A percentile compares a stretch with the other conserved stretches of the same genome.
Conservation (phyloP, 1,140 invertebrate genomes). For the Oscheius sp. region DNA sequence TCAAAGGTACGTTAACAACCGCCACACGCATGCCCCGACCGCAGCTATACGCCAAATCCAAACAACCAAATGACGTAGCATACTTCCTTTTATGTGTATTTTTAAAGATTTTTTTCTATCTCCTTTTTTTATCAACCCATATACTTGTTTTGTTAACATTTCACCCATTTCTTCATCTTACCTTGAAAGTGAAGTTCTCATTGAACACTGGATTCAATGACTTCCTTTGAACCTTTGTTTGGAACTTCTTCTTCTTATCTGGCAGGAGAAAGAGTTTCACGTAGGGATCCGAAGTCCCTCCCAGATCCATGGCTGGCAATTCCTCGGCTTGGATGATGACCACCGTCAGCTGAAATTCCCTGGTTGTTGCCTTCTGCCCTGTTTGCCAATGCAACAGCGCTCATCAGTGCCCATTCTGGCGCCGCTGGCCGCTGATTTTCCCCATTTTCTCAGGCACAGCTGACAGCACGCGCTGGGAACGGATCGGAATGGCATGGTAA, state of each 20-base stretch:
- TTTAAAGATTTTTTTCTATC: no score
- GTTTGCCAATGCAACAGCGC: not conserved
- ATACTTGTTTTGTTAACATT: not conserved
- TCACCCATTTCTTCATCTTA: constrained; percentile 14
- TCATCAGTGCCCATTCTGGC: no score
- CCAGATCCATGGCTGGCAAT: constrained; percentile 58
- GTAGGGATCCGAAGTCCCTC: constrained; percentile 54
- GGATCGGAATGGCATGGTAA: no score
- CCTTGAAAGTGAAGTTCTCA: constrained; percentile 61
- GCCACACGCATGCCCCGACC: no score
- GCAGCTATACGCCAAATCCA: no score
- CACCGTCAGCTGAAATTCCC: constrained; percentile 54
- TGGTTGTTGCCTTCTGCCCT: not conserved
- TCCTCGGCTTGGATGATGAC: constrained; percentile 57
- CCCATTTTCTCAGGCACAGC: no score
- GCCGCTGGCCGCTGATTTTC: no score
- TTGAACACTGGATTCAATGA: constrained; percentile 63
- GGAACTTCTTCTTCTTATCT: constrained; percentile 63
- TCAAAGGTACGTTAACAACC: no score
- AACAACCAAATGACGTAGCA: no score
- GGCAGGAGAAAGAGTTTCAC: constrained; percentile 62
- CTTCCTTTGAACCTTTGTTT: constrained; percentile 63
- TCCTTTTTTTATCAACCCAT: not conserved
- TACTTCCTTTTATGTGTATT: not conserved
- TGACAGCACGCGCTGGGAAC: no score